Conservation (phyloP, 2,113 vertebrate genomes). For the Phoxinus phoxinus region DNA sequence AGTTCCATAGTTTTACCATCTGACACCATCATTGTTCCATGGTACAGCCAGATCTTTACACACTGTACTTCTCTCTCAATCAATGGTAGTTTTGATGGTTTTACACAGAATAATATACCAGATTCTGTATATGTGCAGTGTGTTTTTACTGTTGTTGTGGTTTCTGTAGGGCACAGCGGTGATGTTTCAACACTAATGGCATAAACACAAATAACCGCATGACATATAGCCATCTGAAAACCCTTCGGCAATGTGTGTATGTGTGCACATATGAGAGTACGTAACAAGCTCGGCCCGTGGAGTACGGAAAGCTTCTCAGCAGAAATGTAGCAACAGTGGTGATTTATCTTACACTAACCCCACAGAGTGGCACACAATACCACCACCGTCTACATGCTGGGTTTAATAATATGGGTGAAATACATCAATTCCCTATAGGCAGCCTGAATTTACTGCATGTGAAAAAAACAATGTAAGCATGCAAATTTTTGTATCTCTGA, state of each 20-base stretch:
- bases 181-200: conserved; percentile 33
- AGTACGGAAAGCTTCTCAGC: conserved; percentile 17
- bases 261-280: conserved; percentile 8
- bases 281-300: conserved; percentile 21
- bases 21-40: background rate
- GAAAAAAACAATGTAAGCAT: conserved; percentile 6
- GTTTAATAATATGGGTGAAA: conserved; percentile 38
- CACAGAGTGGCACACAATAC: conserved; percentile 31
- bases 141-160: conserved; percentile 11
- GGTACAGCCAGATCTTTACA: background rate
- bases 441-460: conserved; percentile 2
- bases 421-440: conserved; percentile 13
- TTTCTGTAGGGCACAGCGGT: conserved; percentile 17
- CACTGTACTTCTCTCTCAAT: background rate
- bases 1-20: background rate
- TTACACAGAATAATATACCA: background rate
- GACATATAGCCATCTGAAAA: conserved; percentile 40
- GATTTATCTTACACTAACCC: conserved; percentile 34
- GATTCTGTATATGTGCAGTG: background rate
- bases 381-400: conserved; percentile 35
- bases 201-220: conserved; percentile 41
- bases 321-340: conserved; percentile 40
- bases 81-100: background rate
- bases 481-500: background rate
- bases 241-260: conserved; percentile 26